Base-by-base conservation (phyloP, 2,888 invertebrate species). In the Idaea dimidiata region DNA sequence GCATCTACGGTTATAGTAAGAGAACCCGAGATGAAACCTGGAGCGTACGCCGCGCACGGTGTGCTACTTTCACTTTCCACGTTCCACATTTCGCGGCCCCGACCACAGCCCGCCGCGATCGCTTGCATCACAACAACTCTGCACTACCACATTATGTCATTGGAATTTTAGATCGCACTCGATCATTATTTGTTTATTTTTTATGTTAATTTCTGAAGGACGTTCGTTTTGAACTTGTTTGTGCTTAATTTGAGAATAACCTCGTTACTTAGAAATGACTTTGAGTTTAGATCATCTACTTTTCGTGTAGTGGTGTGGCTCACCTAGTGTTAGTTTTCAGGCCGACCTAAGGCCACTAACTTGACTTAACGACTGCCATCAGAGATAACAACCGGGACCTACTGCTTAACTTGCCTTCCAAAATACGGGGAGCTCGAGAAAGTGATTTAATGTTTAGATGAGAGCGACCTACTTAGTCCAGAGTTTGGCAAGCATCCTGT, bases 31-130 rank as follows among this genome's bases (percentile, higher is more conserved):
- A 43, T 43, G 2, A 6, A 43, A 43, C 18, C 18, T 14, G 56
- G 56, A 18, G 17, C 5, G 16, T 1, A 5, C 16, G 17, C 17
- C 65, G 59, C 68, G 63, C 65, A 61, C 65, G 70, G 64, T 78
- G 87, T 79, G 79, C 86, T 71, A 89, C 90, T 90, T 89, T 90
- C 90, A 88, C 91, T 84, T 77, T 77, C 78, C 65, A 77, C 76
- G 88, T 80, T 81, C 86, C 80, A 87, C 85, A 85, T 88, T 80
- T 69, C 60, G 76, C 80, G 78, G 71, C 76, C 79, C 71, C 72
- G 77, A 77, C 74, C 74, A 70, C 79, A 72, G 75, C 71, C 76
- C 78, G 72, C 73, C 75, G 68, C 76, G 75, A 66, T 71, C 66
- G 78, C 81, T 86, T 87, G 85, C 87, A 83, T 87, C 88, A 89